Base-by-base conservation (phyloP, 2,113 vertebrate genomes). In the Ammospiza caudacuta region DNA sequence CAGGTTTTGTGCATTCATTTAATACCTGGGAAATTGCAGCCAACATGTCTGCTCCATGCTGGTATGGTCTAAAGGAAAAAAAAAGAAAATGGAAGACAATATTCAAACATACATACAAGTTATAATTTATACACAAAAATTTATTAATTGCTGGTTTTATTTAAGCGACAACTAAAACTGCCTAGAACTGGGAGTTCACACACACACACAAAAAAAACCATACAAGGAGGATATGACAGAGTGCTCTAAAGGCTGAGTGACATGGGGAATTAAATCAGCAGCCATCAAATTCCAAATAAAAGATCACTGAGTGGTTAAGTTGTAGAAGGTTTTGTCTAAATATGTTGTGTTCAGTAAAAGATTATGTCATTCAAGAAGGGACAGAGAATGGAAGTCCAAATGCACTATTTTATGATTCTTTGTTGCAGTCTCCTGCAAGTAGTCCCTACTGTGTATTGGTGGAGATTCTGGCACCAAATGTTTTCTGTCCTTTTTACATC, bases 21-120 rank as follows among this genome's bases (percentile, higher is more conserved):
- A 99, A 87, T 6, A 98, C 98, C 77, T 98, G 98, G 24, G 98
- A 98, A 83, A 99, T 98, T 52, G 98, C 98, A 70, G 99, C 98
- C 90, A 99, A 70, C 99, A 99, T 99, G 94, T 99, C 99, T 29
- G 99, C 98, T 61, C 98, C 99, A 14, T 99, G 99, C 77, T 99
- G 99, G 95, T 99, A 99, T 2, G 99, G 99, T 89, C 99, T 99
- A 92, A 28, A 19, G 37, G 35, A 41, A 95, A 75, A 51, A 47
- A 5, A 5, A 46, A 2, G 11, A 88, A 74, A 18, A 52, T 3
- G 54, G 9, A 87, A 46, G 25, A 39, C 23, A 67, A 63, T 55
- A 67, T 43, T 69, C 19, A 57, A 2, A 14, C 10, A 35, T 12
- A 29, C 5, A 52, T 16, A 49, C 2, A 43, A 81, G 9, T 28